A percentile compares a stretch with the other conserved stretches of the same genome.
Evolutionary conservation across 2,113 vertebrate genomes (phyloP).

Genomic region (Gopherus flavomarginatus): DNA sequence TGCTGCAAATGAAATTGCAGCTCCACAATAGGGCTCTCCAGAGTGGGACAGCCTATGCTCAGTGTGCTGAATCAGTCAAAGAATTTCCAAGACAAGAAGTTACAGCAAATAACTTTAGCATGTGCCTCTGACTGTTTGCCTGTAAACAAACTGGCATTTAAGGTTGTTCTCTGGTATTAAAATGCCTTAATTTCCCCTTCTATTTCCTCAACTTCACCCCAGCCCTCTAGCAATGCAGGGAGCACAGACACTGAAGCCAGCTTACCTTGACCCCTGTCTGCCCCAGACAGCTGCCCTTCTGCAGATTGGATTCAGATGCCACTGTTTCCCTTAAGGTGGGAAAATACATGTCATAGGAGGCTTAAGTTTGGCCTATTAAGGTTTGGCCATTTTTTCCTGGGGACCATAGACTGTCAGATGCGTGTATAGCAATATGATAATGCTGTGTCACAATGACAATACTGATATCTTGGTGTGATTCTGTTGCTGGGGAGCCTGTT

Average conservation of each 20-base stretch:
- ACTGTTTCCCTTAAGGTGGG: slow-evolving; percentile 11
- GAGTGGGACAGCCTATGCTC: neutral
- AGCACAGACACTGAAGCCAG: neutral
- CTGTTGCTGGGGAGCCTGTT: neutral
- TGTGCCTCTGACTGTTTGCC: neutral
- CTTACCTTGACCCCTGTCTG: neutral
- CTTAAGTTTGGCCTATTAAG: slow-evolving; percentile 16
- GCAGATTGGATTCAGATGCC: neutral
- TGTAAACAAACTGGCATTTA: neutral
- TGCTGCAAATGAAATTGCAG: slow-evolving; percentile 36
- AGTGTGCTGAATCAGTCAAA: neutral
- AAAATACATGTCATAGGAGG: neutral
- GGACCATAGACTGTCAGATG: neutral
- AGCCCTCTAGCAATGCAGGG: neutral
- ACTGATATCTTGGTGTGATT: neutral
- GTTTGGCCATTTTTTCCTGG: slow-evolving; percentile 29
- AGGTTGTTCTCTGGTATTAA: neutral
- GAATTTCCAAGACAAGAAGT: rapidly evolving
- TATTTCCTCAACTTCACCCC: neutral
- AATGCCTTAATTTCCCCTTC: neutral
- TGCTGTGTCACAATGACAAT: neutral
- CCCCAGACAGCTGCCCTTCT: neutral
- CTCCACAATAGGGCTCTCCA: neutral
- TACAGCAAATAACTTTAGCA: neutral
- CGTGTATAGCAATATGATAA: neutral